Percentiles rank a stretch among this genome's conserved stretches.
phyloP scores from a whole-genome alignment of 2,888 invertebrate species.

The Agapostemon virescens region DNA sequence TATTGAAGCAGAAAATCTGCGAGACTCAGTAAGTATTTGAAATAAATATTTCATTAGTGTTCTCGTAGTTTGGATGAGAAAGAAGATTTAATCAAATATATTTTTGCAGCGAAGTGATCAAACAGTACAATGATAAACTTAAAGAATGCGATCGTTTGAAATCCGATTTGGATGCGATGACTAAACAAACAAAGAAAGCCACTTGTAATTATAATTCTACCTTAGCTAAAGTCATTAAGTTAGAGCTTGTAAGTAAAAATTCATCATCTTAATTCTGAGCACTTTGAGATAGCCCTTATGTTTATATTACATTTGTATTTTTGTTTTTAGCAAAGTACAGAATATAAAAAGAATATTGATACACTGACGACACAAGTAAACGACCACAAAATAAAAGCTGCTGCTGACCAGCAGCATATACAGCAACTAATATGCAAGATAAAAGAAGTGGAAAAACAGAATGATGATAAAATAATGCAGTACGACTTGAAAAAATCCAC shows the following conservation, averaged over 20 bases:
- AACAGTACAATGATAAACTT: slow-evolving; percentile 69
- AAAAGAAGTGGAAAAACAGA: slow-evolving; percentile 61
- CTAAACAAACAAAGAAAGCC: slow-evolving; percentile 56
- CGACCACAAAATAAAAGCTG: slow-evolving; percentile 60
- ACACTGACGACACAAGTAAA: slow-evolving; percentile 44
- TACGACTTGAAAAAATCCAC: slow-evolving; percentile 61
- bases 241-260: slow-evolving; percentile 69
- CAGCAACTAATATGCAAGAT: slow-evolving; percentile 72
- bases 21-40: slow-evolving; percentile 70
- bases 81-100: slow-evolving; percentile 9
- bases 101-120: slow-evolving; percentile 69
- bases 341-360: slow-evolving; percentile 58
- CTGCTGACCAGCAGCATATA: slow-evolving; percentile 68
- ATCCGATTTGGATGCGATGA: slow-evolving; percentile 56
- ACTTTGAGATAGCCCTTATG: neutral
- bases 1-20: slow-evolving; percentile 69
- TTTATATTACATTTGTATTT: neutral
- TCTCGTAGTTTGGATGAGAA: neutral
- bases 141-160: slow-evolving; percentile 70
- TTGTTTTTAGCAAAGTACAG: slow-evolving; percentile 64
- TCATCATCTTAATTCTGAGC: neutral
- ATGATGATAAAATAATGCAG: slow-evolving; percentile 57
- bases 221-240: slow-evolving; percentile 62
- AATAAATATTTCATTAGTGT: slow-evolving; percentile 9
- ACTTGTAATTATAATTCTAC: slow-evolving; percentile 60